phyloP scores from a whole-genome alignment of 2,113 vertebrate genomes.

The Oncorhynchus masou region DNA sequence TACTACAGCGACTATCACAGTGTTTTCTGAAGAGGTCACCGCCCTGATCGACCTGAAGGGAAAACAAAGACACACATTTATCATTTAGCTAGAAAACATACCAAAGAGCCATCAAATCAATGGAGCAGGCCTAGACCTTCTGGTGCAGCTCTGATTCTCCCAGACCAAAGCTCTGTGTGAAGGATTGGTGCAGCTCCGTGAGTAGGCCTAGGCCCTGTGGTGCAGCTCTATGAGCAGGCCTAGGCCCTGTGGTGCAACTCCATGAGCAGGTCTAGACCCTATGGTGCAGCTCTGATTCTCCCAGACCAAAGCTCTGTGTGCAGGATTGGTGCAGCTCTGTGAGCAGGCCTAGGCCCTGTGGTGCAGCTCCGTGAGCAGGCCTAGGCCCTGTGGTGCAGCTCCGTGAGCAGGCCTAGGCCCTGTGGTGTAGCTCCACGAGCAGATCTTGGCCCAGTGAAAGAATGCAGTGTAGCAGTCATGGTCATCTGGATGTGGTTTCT shows the following conservation, averaged over 20 bases:
- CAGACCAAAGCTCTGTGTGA: slow-evolving; percentile 24
- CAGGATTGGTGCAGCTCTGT: too few relatives aligned
- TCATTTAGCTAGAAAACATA: slow-evolving; percentile 52
- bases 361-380: too few relatives aligned
- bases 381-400: slow-evolving; percentile 63
- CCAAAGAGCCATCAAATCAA: slow-evolving; percentile 61
- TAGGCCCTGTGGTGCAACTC: slow-evolving; percentile 47
- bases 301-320: slow-evolving; percentile 25
- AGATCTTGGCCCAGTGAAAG: slow-evolving; percentile 65
- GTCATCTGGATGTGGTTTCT: slow-evolving; percentile 71
- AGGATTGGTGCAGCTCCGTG: slow-evolving; percentile 40
- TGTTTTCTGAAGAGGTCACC: slow-evolving; percentile 87
- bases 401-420: slow-evolving; percentile 54
- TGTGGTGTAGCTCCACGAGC: slow-evolving; percentile 59
- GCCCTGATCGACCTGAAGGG: slow-evolving; percentile 89
- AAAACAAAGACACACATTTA: slow-evolving; percentile 61
- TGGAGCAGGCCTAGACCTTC: slow-evolving; percentile 50
- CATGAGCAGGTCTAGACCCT: slow-evolving; percentile 51
- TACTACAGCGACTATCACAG: slow-evolving; percentile 92
- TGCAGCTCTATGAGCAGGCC: slow-evolving; percentile 16
- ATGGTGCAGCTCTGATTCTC: slow-evolving; percentile 56
- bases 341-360: too few relatives aligned
- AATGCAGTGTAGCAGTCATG: slow-evolving; percentile 70
- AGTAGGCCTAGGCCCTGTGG: too few relatives aligned
- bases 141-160: slow-evolving; percentile 55